phyloP scores from a whole-genome alignment of 1,140 invertebrate species.

The Drosophila ogumai region DNA sequence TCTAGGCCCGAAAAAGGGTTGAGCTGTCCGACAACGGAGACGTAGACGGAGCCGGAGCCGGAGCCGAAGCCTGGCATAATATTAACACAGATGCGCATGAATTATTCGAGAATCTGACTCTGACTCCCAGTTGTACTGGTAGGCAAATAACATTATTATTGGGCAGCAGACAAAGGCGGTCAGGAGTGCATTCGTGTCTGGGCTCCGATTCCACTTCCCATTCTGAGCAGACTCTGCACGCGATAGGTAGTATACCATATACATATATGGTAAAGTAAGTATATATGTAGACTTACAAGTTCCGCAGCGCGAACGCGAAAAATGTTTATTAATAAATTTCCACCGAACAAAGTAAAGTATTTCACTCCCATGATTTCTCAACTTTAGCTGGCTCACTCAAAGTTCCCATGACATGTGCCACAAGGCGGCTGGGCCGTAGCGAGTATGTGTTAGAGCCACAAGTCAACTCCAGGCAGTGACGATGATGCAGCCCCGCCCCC shows the following conservation, averaged over 20 bases:
- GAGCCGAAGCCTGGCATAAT: constrained; percentile 31
- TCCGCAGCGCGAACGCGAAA: constrained; percentile 41
- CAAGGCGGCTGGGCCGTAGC: constrained; percentile 19
- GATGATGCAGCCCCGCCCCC: constrained; percentile 18
- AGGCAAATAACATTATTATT: constrained; percentile 54
- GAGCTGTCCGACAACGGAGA: constrained; percentile 33
- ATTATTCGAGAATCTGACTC: constrained; percentile 54
- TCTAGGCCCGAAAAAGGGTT: constrained; percentile 64
- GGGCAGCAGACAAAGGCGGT: constrained; percentile 27
- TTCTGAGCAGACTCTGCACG: constrained; percentile 37
- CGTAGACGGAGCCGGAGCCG: neutral
- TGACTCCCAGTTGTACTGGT: constrained; percentile 8
- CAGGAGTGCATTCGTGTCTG: constrained; percentile 25
- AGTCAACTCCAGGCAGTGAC: constrained; percentile 61
- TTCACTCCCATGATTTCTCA: constrained; percentile 80
- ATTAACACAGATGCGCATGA: constrained; percentile 74
- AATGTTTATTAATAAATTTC: constrained; percentile 76
- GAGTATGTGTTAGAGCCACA: constrained; percentile 46
- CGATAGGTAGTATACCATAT: constrained; percentile 12
- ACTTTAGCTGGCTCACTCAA: constrained; percentile 53
- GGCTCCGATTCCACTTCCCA: constrained; percentile 12
- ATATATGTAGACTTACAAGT: constrained; percentile 52
- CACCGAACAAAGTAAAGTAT: constrained; percentile 76
- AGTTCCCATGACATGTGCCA: constrained; percentile 79
- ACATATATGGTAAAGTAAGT: neutral